Conservation (phyloP, 2,113 vertebrate genomes). For the Apus apus region DNA sequence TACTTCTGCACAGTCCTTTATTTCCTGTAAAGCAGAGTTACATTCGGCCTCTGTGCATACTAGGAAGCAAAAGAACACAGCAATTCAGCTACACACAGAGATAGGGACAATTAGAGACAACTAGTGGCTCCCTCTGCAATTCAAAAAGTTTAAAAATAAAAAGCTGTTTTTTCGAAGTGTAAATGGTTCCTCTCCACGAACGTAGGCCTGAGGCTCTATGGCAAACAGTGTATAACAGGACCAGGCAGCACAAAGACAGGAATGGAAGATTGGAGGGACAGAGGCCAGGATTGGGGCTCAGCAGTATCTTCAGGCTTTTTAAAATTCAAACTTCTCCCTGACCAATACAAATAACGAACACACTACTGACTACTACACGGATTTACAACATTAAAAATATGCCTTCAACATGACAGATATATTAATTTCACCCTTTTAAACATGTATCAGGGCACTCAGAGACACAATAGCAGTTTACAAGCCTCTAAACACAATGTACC, state of each 20-base stretch:
- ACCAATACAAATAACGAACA: conserved; percentile 82
- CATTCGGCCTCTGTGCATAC: background rate
- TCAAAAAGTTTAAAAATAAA: conserved; percentile 53
- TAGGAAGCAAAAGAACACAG: background rate
- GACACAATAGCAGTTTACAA: background rate
- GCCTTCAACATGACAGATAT: conserved; percentile 79
- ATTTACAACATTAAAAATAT: conserved; percentile 82
- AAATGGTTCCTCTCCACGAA: conserved; percentile 52
- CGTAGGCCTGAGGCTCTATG: conserved; percentile 74
- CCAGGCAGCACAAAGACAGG: conserved; percentile 86
- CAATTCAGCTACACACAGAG: background rate
- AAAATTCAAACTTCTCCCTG: conserved; percentile 84
- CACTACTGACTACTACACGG: conserved; percentile 79
- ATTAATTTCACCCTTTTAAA: conserved; percentile 78
- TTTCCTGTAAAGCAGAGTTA: conserved; percentile 31
- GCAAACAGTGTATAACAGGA: conserved; percentile 79
- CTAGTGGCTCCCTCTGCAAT: conserved; percentile 6
- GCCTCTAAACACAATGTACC: background rate
- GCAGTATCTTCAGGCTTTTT: conserved; percentile 83
- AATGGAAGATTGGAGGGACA: conserved; percentile 82
- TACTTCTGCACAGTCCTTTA: conserved; percentile 55
- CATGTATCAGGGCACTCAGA: conserved; percentile 21
- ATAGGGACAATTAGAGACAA: conserved; percentile 36
- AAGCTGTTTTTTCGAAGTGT: conserved; percentile 48
- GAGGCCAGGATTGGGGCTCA: conserved; percentile 81